Evolutionary conservation across 2,888 invertebrate species (phyloP).

Genomic region (Ecdyonurus torrentis): DNA sequence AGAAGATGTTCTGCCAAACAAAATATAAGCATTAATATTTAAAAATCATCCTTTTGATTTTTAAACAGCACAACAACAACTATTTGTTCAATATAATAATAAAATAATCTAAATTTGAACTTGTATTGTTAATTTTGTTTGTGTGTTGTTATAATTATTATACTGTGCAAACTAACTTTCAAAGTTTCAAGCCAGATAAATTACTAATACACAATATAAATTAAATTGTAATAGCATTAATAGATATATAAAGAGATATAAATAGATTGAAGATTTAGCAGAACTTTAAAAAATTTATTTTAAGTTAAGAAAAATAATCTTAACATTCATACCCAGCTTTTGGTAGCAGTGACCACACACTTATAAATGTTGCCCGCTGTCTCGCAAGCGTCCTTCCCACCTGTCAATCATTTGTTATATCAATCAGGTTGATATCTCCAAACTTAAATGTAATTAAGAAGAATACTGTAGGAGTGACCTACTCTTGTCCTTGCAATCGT

Average conservation of each 20-base stretch:
- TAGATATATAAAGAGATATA: neutral
- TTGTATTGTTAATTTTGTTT: no score
- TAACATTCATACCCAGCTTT: neutral
- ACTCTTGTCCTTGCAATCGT: neutral
- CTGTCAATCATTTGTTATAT: neutral
- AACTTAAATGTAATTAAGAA: neutral
- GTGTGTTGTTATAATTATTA: no score
- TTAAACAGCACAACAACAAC: no score
- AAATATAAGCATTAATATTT: no score
- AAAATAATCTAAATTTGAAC: no score
- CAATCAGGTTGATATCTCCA: neutral
- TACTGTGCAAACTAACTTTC: no score
- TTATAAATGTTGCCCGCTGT: neutral
- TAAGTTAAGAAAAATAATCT: neutral
- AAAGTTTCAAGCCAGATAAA: no score
- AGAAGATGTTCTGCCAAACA: no score
- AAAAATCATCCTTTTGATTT: no score
- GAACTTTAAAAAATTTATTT: neutral
- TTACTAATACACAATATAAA: no score
- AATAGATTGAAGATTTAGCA: neutral
- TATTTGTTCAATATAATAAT: no score
- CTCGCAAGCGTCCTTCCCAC: neutral
- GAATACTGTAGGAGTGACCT: neutral
- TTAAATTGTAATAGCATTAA: neutral
- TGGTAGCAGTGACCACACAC: neutral